A percentile compares a stretch with the other conserved stretches of the same genome.
Conservation (phyloP, 2,888 invertebrate genomes). For the Hirtodrosophila trivittata region DNA sequence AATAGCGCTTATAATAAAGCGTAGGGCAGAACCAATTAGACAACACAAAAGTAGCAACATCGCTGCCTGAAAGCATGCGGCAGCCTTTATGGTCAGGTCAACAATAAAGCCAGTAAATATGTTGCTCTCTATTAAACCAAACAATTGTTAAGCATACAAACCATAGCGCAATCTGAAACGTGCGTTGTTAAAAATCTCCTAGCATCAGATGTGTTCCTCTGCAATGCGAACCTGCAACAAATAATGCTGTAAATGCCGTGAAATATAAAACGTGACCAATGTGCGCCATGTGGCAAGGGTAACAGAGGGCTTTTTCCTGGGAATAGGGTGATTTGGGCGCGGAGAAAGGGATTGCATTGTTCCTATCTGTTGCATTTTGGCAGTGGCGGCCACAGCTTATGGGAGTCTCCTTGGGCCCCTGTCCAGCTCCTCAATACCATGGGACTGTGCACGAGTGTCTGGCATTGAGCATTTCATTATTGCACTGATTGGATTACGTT, state of each 20-base stretch:
- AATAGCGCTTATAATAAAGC: not conserved
- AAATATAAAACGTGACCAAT: constrained; percentile 61
- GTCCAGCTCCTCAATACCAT: not conserved
- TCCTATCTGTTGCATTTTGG: constrained; percentile 36
- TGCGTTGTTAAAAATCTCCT: constrained; percentile 26
- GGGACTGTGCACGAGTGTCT: constrained; percentile 39
- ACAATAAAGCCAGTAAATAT: constrained; percentile 23
- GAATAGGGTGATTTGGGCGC: not conserved
- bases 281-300: not conserved
- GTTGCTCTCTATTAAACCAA: not conserved
- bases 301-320: too few relatives aligned
- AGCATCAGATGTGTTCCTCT: constrained; percentile 13
- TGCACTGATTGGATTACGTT: constrained; percentile 67
- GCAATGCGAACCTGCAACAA: constrained; percentile 44
- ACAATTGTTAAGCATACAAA: constrained; percentile 35
- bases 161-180: constrained; percentile 41
- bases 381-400: constrained; percentile 3
- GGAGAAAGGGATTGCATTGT: constrained; percentile 12
- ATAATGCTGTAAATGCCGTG: constrained; percentile 41
- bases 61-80: not conserved
- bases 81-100: constrained; percentile 1
- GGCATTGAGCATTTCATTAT: constrained; percentile 67
- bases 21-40: not conserved
- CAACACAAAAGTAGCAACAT: not conserved
- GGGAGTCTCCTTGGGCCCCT: not conserved